Percentiles rank a stretch among this genome's conserved stretches.
These are phyloP conservation scores for Brachypteracias leptosomus DNA, from an alignment of 2,113 vertebrate species.

Conservation along the genomic window DNA sequence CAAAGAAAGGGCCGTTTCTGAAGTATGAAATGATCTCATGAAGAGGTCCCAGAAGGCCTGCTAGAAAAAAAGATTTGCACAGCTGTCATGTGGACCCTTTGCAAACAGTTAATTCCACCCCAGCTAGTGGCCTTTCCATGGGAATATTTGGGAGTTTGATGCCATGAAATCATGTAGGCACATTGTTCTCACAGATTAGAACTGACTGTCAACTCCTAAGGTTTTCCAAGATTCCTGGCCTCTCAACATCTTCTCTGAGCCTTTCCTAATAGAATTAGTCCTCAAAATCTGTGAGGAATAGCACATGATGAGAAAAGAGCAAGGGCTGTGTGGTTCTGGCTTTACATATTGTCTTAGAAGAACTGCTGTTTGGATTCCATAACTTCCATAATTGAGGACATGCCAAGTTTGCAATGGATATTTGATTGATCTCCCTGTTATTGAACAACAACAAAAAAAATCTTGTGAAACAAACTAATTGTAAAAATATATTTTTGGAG, in stretches of 20 bases:
- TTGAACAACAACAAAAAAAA: not conserved
- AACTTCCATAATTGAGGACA: not conserved
- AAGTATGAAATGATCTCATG: not conserved
- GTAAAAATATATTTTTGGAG: not conserved
- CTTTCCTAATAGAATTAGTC: not conserved
- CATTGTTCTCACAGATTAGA: not conserved
- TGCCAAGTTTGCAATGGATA: not conserved
- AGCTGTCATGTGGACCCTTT: not conserved
- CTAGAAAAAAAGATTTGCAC: not conserved
- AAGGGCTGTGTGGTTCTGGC: not conserved
- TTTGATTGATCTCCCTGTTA: not conserved
- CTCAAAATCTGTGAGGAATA: not conserved
- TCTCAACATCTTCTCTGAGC: not conserved
- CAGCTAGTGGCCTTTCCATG: not conserved
- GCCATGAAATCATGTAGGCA: not conserved
- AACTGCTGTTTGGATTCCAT: not conserved
- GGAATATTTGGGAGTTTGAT: not conserved
- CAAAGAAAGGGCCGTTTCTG: not conserved
- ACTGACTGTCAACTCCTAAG: rapidly evolving
- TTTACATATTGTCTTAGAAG: not conserved
- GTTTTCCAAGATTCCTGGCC: not conserved
- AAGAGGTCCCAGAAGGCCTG: not conserved
- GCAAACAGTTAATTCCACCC: not conserved
- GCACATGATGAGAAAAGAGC: not conserved
- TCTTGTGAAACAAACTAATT: not conserved